Evolutionary conservation across 2,797 vertebrate genomes (phyloP).

Genomic region (Urosaurus nigricauda): DNA sequence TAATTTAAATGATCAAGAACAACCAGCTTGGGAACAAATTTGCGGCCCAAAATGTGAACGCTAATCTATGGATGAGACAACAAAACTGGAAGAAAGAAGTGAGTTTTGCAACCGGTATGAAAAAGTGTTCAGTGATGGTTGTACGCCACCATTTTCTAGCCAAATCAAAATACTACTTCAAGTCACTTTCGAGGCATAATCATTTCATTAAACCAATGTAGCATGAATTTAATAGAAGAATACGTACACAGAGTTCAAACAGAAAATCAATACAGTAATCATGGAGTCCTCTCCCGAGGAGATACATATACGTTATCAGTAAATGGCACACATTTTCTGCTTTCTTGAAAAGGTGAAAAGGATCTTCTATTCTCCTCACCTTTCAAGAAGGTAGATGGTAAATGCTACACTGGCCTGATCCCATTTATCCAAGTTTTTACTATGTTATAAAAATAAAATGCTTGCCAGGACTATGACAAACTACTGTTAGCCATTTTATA

Average conservation of each 20-base stretch:
- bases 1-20: neutral
- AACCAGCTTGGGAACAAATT: neutral
- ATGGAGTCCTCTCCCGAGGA: neutral
- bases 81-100: neutral
- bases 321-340: neutral
- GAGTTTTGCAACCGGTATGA: neutral
- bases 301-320: neutral
- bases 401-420: neutral
- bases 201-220: neutral
- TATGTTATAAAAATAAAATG: neutral
- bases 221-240: neutral
- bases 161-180: neutral
- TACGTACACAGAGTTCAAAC: neutral
- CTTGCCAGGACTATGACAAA: neutral
- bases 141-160: neutral
- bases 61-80: neutral
- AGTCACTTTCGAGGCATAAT: no score
- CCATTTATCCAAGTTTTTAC: neutral
- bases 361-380: no score
- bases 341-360: neutral
- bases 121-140: neutral
- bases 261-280: neutral
- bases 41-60: neutral
- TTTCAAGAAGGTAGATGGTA: neutral
- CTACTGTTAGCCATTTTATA: neutral